These are phyloP conservation scores for Kryptolebias ocellatus DNA, from an alignment of 2,797 vertebrate species.

Conservation along the genomic window DNA sequence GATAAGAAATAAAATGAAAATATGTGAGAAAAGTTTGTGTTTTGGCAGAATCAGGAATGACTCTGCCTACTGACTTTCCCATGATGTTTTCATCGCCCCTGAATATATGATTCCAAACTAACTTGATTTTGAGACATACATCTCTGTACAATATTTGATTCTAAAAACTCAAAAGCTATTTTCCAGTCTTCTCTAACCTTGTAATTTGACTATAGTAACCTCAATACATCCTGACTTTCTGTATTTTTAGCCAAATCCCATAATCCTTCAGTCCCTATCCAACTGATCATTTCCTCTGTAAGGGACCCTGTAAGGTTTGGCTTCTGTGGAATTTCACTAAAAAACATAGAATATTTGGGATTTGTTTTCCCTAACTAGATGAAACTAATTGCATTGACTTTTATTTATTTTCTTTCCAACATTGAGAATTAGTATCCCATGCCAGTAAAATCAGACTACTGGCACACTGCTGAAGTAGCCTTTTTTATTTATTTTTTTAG, in stretches of 20 bases:
- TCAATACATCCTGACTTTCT: background rate
- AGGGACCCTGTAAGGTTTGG: constrained; percentile 14
- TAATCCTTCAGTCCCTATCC: constrained; percentile 13
- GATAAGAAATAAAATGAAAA: no score
- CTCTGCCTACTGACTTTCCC: no score
- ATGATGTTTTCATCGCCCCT: no score
- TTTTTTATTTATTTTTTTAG: background rate
- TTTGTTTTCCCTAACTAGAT: constrained; percentile 19
- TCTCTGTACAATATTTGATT: no score
- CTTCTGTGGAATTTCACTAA: constrained; percentile 51
- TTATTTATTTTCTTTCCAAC: constrained; percentile 25
- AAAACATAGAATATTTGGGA: constrained; percentile 32
- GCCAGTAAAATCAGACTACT: constrained; percentile 2
- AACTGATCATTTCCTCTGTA: constrained; percentile 21
- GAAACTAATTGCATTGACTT: constrained; percentile 40
- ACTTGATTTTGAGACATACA: no score
- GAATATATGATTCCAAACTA: no score
- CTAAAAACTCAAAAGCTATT: no score
- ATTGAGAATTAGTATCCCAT: constrained; percentile 9
- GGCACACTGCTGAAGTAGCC: constrained; percentile 21
- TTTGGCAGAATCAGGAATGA: no score
- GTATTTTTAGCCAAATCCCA: constrained; percentile 3
- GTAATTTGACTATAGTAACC: background rate
- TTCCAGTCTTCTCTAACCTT: no score
- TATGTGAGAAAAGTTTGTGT: no score